Conservation (phyloP, 2,888 invertebrate genomes). For the Cantharis flavilabris region DNA sequence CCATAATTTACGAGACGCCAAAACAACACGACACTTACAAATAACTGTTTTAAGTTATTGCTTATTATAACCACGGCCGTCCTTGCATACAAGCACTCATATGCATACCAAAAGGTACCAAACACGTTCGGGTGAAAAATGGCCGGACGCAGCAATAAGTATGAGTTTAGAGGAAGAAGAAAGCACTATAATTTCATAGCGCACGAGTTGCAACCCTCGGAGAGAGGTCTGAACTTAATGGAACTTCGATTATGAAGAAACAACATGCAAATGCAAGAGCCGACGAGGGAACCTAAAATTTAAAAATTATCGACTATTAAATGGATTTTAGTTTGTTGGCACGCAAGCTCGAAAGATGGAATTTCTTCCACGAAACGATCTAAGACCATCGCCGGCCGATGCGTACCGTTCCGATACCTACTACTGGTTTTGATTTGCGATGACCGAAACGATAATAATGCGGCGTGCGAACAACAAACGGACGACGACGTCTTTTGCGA, state of each 20-base stretch:
- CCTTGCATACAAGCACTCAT: slow-evolving; percentile 32
- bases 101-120: slow-evolving; percentile 24
- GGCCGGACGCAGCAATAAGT: neutral
- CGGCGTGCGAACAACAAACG: neutral
- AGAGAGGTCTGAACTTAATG: neutral
- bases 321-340: neutral
- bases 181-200: neutral
- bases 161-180: neutral
- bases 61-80: slow-evolving; percentile 49
- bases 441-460: neutral
- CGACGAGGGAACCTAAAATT: neutral
- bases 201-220: neutral
- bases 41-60: slow-evolving; percentile 53
- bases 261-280: neutral
- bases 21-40: slow-evolving; percentile 54
- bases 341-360: slow-evolving; percentile 6
- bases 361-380: slow-evolving; percentile 12
- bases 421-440: slow-evolving; percentile 4
- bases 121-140: slow-evolving; percentile 9
- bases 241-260: neutral
- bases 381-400: neutral
- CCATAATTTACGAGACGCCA: slow-evolving; percentile 53
- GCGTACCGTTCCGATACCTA: neutral
- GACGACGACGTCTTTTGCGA: neutral
- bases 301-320: neutral